phyloP scores from a whole-genome alignment of 2,888 invertebrate species.

The Thecophora atra region DNA sequence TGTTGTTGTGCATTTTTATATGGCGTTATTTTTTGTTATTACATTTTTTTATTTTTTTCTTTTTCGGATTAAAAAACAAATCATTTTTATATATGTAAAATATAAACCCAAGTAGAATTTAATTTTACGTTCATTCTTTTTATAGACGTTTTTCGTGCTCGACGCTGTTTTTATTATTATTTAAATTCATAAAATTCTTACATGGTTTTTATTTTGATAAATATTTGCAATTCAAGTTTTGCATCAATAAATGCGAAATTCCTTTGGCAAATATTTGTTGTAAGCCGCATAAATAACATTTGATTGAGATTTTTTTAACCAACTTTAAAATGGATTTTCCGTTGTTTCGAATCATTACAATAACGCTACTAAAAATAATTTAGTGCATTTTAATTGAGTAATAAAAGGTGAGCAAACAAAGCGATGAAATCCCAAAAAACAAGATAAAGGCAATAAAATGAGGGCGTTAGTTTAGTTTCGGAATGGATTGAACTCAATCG shows the following conservation, averaged over 20 bases:
- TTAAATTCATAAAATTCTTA: conserved; percentile 4
- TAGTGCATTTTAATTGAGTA: background rate
- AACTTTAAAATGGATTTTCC: background rate
- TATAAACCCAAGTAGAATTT: conserved; percentile 9
- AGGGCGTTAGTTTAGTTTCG: too few species aligned
- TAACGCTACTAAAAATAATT: conserved; percentile 2
- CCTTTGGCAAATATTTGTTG: conserved; percentile 25
- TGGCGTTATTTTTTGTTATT: background rate
- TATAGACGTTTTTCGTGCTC: background rate
- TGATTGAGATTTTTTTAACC: conserved; percentile 24
- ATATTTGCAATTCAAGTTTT: conserved; percentile 27
- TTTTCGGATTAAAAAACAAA: background rate
- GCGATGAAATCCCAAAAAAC: too few species aligned
- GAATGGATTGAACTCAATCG: too few species aligned
- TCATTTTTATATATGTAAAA: background rate
- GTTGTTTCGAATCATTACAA: background rate
- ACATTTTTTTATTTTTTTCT: background rate
- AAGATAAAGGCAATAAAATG: too few species aligned
- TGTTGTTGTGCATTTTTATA: background rate
- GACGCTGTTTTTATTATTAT: background rate
- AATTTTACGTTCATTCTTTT: background rate
- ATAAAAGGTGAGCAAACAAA: background rate
- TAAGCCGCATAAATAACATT: conserved; percentile 27
- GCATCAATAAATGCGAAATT: conserved; percentile 29
- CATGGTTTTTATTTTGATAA: conserved; percentile 25